A percentile compares a stretch with the other conserved stretches of the same genome.
phyloP scores from a whole-genome alignment of 2,888 invertebrate genomes.

The Stenolophus ochropezus region DNA sequence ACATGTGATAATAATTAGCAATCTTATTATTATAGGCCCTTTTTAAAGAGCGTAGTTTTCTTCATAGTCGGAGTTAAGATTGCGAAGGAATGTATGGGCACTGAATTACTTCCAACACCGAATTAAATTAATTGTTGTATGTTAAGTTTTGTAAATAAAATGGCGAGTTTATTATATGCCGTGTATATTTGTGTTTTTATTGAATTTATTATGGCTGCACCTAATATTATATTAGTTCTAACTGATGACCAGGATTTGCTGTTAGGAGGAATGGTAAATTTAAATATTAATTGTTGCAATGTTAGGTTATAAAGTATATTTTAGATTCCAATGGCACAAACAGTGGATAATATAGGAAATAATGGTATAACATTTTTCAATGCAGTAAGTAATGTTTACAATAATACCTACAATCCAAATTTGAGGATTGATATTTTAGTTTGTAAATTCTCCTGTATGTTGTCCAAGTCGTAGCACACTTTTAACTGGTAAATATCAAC shows the following conservation, averaged over 20 bases:
- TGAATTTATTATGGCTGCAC: constrained; percentile 66
- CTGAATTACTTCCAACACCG: constrained; percentile 80
- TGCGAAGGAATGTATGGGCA: constrained; percentile 85
- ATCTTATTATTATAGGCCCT: constrained; percentile 78
- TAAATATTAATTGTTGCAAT: constrained; percentile 1
- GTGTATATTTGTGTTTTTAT: constrained; percentile 38
- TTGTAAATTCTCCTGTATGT: constrained; percentile 89
- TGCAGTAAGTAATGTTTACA: constrained; percentile 80
- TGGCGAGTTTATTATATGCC: constrained; percentile 54
- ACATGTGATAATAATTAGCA: constrained; percentile 46
- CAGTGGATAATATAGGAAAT: constrained; percentile 77
- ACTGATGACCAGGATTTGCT: constrained; percentile 91
- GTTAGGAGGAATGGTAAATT: constrained; percentile 85
- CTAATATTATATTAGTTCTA: constrained; percentile 86
- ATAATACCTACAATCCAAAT: background rate
- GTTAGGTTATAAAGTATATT: constrained; percentile 68
- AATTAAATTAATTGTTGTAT: background rate
- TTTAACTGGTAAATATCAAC: constrained; percentile 88
- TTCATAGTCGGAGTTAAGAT: constrained; percentile 86
- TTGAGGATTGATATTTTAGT: constrained; percentile 74
- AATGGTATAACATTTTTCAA: constrained; percentile 83
- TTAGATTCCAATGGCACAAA: constrained; percentile 82
- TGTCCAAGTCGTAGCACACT: constrained; percentile 93
- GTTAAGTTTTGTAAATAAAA: constrained; percentile 58
- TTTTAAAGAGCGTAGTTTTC: constrained; percentile 87